These are phyloP conservation scores for Steinernema hermaphroditum DNA, from an alignment of 2,888 invertebrate species.

Conservation along the genomic window DNA sequence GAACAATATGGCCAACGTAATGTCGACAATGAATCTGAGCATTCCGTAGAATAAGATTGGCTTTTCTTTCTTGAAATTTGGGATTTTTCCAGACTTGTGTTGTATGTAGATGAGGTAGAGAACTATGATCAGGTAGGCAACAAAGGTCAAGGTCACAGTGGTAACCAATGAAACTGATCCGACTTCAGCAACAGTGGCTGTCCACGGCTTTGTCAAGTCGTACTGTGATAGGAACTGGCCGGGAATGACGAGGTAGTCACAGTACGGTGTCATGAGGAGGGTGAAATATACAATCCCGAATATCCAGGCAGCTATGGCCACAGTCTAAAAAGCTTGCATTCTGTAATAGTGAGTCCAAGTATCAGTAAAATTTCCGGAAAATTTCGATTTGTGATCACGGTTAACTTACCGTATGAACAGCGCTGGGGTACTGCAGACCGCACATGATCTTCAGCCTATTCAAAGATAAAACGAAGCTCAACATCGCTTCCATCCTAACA, in stretches of 20 bases:
- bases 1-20: not conserved
- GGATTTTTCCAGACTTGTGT: not conserved
- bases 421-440: not conserved
- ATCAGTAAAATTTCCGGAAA: not conserved
- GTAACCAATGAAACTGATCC: not conserved
- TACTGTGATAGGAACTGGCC: not conserved
- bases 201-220: not conserved
- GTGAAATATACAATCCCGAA: not conserved
- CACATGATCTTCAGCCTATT: not conserved
- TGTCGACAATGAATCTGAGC: not conserved
- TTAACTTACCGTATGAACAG: not conserved
- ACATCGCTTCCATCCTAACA: not conserved
- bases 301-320: not conserved
- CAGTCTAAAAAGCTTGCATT: not conserved
- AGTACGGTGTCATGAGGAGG: not conserved
- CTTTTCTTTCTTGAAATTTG: not conserved
- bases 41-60: not conserved
- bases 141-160: not conserved
- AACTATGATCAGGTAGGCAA: not conserved
- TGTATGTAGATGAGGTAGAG: not conserved
- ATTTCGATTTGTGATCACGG: not conserved
- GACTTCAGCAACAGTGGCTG: not conserved
- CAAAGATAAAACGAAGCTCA: not conserved
- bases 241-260: not conserved
- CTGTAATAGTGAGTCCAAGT: not conserved